These are phyloP conservation scores for Busseola fusca DNA, from an alignment of 2,888 invertebrate species.

Conservation along the genomic window DNA sequence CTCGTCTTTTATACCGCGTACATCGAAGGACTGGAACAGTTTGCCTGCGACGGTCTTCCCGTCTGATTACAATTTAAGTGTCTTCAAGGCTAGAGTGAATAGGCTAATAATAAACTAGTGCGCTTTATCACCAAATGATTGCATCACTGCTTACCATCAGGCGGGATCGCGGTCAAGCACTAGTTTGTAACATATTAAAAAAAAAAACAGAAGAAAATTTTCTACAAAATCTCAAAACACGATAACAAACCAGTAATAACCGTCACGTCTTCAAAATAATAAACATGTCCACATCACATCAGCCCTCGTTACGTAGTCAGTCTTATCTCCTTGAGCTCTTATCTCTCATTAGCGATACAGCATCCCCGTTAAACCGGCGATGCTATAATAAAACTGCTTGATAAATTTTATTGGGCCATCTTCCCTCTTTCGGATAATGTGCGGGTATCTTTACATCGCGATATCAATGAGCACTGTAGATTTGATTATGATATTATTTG, in stretches of 20 bases:
- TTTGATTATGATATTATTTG: constrained; percentile 59
- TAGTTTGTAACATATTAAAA: too few relatives aligned
- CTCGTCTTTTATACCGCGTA: too few relatives aligned
- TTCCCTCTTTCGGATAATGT: constrained; percentile 50
- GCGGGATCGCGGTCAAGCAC: too few relatives aligned
- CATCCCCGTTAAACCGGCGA: constrained; percentile 69
- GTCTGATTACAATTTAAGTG: too few relatives aligned
- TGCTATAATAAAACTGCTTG: constrained; percentile 73
- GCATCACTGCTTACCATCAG: too few relatives aligned
- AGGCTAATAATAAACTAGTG: too few relatives aligned
- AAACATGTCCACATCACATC: constrained; percentile 23
- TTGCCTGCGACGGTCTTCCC: too few relatives aligned
- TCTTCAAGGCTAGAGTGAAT: too few relatives aligned
- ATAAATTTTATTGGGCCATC: constrained; percentile 71
- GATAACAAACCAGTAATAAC: constrained; percentile 12
- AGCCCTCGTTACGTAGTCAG: constrained; percentile 15
- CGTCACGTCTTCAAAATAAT: constrained; percentile 17
- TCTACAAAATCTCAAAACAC: not conserved
- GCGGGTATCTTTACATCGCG: constrained; percentile 49
- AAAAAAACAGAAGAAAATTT: not conserved
- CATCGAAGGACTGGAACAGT: too few relatives aligned
- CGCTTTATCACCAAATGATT: too few relatives aligned
- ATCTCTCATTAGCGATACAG: constrained; percentile 78
- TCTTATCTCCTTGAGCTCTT: constrained; percentile 59
- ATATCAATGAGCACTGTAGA: constrained; percentile 62